These are phyloP conservation scores for Rhodeus uyekii DNA, from an alignment of 2,797 vertebrate genomes.

Conservation along the genomic window DNA sequence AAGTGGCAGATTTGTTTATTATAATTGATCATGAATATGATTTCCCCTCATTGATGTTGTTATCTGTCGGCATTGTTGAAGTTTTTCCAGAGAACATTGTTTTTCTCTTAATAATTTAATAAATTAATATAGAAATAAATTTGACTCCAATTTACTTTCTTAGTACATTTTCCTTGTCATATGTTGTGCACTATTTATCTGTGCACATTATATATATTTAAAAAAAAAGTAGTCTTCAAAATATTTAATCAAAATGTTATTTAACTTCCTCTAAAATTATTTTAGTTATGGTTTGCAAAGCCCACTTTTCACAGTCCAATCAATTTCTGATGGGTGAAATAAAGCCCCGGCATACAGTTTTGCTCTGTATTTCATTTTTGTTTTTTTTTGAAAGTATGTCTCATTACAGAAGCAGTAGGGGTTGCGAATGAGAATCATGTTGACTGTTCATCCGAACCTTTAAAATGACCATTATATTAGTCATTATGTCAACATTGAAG, in stretches of 20 bases:
- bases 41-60: neutral
- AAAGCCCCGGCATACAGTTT: neutral
- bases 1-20: neutral
- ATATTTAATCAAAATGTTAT: neutral
- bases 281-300: neutral
- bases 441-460: constrained; percentile 10
- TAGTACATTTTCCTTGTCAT: neutral
- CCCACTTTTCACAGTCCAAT: too few relatives aligned
- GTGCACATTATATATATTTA: neutral
- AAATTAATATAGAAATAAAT: neutral
- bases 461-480: neutral
- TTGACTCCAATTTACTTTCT: neutral
- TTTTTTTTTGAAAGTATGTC: neutral
- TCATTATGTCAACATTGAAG: constrained; percentile 19
- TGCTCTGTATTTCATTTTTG: neutral
- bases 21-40: neutral
- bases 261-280: neutral
- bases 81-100: neutral
- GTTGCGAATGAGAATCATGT: neutral
- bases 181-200: neutral
- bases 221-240: neutral
- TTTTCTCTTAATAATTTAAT: neutral
- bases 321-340: neutral
- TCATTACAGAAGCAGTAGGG: neutral
- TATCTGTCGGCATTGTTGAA: neutral